Evolutionary conservation across 2,797 vertebrate species (phyloP).

Genomic region (Adelosebastes latens): DNA sequence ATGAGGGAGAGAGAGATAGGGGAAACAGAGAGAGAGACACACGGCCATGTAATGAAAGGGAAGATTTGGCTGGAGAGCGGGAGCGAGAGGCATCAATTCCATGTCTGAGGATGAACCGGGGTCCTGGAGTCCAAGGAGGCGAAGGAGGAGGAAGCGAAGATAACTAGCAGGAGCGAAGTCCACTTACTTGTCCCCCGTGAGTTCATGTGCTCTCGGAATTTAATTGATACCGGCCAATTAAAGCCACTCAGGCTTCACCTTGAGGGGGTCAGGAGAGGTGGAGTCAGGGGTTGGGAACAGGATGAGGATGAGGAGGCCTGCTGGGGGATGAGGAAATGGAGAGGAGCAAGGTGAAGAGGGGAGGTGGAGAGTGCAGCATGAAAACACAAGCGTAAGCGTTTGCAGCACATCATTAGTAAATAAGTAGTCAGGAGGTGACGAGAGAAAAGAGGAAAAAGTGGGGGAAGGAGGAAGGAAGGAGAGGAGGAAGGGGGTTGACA

Average conservation of each 20-base stretch:
- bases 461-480: background rate
- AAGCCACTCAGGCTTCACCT: constrained; percentile 72
- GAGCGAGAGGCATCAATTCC: constrained; percentile 31
- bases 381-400: constrained; percentile 75
- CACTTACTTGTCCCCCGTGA: constrained; percentile 47
- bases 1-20: constrained; percentile 54
- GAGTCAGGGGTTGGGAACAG: constrained; percentile 39
- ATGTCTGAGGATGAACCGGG: constrained; percentile 28
- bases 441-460: background rate
- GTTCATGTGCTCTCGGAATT: constrained; percentile 60
- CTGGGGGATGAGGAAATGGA: constrained; percentile 8
- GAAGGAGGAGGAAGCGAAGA: constrained; percentile 33
- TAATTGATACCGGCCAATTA: constrained; percentile 84
- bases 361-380: constrained; percentile 28
- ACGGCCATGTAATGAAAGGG: constrained; percentile 50
- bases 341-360: constrained; percentile 40
- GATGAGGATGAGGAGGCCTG: constrained; percentile 12
- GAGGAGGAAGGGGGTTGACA: constrained; percentile 8
- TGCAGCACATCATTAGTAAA: constrained; percentile 76
- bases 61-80: constrained; percentile 44
- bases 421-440: constrained; percentile 52
- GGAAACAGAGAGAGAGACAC: background rate
- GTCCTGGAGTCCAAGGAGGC: constrained; percentile 36
- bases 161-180: constrained; percentile 59
- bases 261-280: constrained; percentile 54